A percentile compares a stretch with the other conserved stretches of the same genome.
Conservation (phyloP, 2,888 invertebrate species). For the Cordilura impudica region DNA sequence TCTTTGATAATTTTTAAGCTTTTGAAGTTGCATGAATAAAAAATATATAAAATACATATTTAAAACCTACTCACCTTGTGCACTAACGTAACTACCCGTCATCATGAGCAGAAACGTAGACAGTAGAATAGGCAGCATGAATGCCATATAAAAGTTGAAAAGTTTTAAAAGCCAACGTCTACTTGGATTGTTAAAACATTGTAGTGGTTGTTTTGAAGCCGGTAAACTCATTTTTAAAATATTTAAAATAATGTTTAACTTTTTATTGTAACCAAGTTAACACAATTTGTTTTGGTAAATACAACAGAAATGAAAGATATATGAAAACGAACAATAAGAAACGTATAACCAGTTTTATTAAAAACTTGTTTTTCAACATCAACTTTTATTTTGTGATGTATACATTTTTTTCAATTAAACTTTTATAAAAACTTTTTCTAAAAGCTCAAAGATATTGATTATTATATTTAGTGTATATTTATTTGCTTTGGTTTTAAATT, state of each 20-base stretch:
- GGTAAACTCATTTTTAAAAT: slow-evolving; percentile 48
- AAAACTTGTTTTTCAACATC: slow-evolving; percentile 20
- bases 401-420: neutral
- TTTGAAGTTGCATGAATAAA: slow-evolving; percentile 1
- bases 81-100: slow-evolving; percentile 58
- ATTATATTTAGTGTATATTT: neutral
- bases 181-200: neutral
- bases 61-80: slow-evolving; percentile 62
- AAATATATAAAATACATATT: slow-evolving; percentile 40
- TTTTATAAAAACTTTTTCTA: neutral
- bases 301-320: neutral
- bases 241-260: slow-evolving; percentile 23
- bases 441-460: slow-evolving; percentile 25
- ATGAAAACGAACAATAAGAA: slow-evolving; percentile 6
- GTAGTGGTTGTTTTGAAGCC: slow-evolving; percentile 47
- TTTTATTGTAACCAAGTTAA: slow-evolving; percentile 28
- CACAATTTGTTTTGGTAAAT: slow-evolving; percentile 1
- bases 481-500: neutral
- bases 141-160: slow-evolving; percentile 30
- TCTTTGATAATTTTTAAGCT: slow-evolving; percentile 30
- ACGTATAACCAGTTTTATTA: slow-evolving; percentile 41
- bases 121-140: slow-evolving; percentile 18
- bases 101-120: slow-evolving; percentile 26
- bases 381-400: neutral
- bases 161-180: slow-evolving; percentile 38